A percentile compares a stretch with the other conserved stretches of the same genome.
phyloP scores from a whole-genome alignment of 2,888 invertebrate species.

The Ceratothoa steindachneri region DNA sequence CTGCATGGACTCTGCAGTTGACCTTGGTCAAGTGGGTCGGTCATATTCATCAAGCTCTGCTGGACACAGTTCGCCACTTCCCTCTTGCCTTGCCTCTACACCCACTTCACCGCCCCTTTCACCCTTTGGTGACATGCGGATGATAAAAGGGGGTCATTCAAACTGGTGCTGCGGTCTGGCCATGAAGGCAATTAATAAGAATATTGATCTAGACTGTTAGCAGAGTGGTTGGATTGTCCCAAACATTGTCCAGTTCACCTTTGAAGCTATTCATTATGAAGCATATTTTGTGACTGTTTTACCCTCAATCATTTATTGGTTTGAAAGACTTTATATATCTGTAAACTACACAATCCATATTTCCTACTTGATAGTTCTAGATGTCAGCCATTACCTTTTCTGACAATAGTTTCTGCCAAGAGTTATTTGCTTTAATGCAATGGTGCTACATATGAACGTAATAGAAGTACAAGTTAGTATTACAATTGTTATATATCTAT shows the following conservation, averaged over 20 bases:
- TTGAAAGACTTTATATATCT: no score
- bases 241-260: no score
- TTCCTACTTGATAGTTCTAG: no score
- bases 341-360: no score
- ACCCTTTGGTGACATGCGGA: conserved; percentile 41
- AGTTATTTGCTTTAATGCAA: no score
- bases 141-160: conserved; percentile 30
- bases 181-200: conserved; percentile 45
- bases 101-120: conserved; percentile 30
- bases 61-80: conserved; percentile 19
- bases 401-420: no score
- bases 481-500: conserved; percentile 14
- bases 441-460: no score
- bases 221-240: not conserved
- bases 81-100: conserved; percentile 14
- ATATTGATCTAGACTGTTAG: conserved; percentile 33
- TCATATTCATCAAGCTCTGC: conserved; percentile 21
- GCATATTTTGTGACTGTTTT: no score
- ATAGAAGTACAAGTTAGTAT: no score
- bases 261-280: no score
- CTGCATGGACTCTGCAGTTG: conserved; percentile 26
- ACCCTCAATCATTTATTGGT: no score
- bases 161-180: conserved; percentile 47
- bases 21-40: conserved; percentile 39
- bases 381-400: no score